phyloP scores from a whole-genome alignment of 92 coral and sea anemone species.

The Palythoa grandis region DNA sequence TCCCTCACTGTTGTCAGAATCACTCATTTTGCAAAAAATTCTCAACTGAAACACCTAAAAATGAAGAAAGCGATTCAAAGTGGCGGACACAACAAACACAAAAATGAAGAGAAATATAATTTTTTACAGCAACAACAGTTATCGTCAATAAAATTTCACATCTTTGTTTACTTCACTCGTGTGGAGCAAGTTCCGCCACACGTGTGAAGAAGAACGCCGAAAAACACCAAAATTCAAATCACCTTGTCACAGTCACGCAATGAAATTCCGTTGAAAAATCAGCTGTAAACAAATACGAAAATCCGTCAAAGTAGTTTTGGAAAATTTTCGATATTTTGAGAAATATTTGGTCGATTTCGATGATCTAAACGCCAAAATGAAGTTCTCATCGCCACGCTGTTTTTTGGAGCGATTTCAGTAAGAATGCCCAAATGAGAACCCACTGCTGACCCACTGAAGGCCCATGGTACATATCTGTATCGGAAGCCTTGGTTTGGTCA shows the following conservation, averaged over 20 bases:
- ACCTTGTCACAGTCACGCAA: constrained; percentile 2
- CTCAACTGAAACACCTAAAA: neutral
- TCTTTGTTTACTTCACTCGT: constrained; percentile 4
- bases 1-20: constrained; percentile 26
- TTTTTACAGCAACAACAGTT: neutral
- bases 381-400: too few relatives aligned
- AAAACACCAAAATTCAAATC: constrained; percentile 18
- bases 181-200: neutral
- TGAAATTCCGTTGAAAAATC: constrained; percentile 19
- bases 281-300: neutral
- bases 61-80: constrained; percentile 13
- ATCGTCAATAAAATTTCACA: neutral
- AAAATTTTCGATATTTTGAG: too few relatives aligned
- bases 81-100: neutral
- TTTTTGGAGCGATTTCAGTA: too few relatives aligned
- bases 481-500: too few relatives aligned
- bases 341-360: too few relatives aligned
- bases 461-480: too few relatives aligned
- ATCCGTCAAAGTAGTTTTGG: too few relatives aligned
- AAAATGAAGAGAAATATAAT: neutral
- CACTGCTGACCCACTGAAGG: too few relatives aligned
- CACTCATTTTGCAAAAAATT: neutral
- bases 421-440: too few relatives aligned
- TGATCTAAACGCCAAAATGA: too few relatives aligned
- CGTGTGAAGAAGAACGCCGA: neutral